Conservation (phyloP, 2,888 invertebrate genomes). For the Ormia ochracea region DNA sequence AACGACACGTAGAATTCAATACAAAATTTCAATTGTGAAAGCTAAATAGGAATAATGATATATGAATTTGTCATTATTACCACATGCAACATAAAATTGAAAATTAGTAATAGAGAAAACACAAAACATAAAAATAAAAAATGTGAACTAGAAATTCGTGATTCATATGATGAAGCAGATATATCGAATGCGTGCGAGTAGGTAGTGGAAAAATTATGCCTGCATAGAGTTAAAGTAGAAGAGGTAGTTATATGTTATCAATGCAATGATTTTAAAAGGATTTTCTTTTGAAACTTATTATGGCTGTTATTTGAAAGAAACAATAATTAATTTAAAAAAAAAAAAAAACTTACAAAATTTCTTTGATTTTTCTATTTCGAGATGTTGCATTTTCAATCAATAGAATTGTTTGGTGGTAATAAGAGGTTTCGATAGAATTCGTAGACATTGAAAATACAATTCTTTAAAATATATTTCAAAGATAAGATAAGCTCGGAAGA, state of each 20-base stretch:
- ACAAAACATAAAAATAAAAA: background rate
- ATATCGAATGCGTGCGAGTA: background rate
- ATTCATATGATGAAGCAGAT: background rate
- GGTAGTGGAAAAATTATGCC: background rate
- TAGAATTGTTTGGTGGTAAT: slow-evolving; percentile 42
- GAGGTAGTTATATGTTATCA: background rate
- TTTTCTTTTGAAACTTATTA: background rate
- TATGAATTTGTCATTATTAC: slow-evolving; percentile 3
- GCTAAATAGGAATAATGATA: background rate
- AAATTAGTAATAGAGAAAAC: slow-evolving; percentile 1
- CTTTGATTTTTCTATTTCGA: background rate
- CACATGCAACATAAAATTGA: slow-evolving; percentile 24
- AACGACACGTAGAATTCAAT: background rate
- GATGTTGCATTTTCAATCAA: slow-evolving; percentile 2
- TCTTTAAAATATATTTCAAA: slow-evolving; percentile 61
- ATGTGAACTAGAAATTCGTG: background rate
- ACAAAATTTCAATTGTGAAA: background rate
- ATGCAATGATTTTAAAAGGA: slow-evolving; percentile 14
- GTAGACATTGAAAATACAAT: slow-evolving; percentile 59
- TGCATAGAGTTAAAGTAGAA: background rate
- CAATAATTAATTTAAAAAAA: background rate
- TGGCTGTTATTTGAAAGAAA: background rate
- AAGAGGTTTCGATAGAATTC: slow-evolving; percentile 62
- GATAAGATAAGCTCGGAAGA: slow-evolving; percentile 60
- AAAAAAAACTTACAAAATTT: slow-evolving; percentile 44